Percentiles rank a stretch among this genome's conserved stretches.
phyloP scores from a whole-genome alignment of 1,140 invertebrate genomes.

The Drosophila obscura region DNA sequence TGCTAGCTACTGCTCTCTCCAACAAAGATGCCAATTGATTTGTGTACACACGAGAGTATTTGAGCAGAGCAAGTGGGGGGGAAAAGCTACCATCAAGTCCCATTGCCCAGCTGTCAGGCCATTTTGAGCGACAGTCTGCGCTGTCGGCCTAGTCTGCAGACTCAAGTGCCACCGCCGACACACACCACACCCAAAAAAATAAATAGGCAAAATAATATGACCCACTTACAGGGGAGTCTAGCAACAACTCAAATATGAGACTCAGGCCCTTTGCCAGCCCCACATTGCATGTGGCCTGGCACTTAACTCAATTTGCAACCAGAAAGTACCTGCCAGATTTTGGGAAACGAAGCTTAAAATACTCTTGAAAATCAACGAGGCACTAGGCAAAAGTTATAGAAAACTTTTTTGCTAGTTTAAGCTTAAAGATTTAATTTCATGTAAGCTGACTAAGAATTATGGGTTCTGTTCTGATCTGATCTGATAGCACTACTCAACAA shows the following conservation, averaged over 20 bases:
- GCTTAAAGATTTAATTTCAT: no score
- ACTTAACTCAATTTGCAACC: conserved; percentile 78
- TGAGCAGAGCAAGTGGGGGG: neutral
- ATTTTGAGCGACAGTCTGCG: conserved; percentile 51
- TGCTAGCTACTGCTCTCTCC: conserved; percentile 8
- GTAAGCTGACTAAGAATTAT: no score
- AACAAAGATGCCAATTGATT: conserved; percentile 49
- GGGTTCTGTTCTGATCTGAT: no score
- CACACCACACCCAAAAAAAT: conserved; percentile 54
- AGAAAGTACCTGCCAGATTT: conserved; percentile 30
- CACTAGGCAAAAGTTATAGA: no score
- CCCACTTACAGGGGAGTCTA: conserved; percentile 51
- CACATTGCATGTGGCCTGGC: conserved; percentile 68
- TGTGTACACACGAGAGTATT: conserved; percentile 1
- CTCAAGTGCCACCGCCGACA: conserved; percentile 48
- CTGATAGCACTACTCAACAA: no score
- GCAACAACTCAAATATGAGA: conserved; percentile 5
- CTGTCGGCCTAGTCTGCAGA: neutral
- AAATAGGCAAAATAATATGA: conserved; percentile 48
- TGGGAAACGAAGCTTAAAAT: no score
- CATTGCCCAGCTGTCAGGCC: conserved; percentile 37
- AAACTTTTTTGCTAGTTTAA: no score
- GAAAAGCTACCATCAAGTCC: conserved; percentile 1
- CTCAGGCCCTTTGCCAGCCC: conserved; percentile 52
- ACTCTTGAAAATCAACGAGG: no score